Conservation (phyloP, 1,140 invertebrate genomes). For the Pseudachorutes palmiensis region DNA sequence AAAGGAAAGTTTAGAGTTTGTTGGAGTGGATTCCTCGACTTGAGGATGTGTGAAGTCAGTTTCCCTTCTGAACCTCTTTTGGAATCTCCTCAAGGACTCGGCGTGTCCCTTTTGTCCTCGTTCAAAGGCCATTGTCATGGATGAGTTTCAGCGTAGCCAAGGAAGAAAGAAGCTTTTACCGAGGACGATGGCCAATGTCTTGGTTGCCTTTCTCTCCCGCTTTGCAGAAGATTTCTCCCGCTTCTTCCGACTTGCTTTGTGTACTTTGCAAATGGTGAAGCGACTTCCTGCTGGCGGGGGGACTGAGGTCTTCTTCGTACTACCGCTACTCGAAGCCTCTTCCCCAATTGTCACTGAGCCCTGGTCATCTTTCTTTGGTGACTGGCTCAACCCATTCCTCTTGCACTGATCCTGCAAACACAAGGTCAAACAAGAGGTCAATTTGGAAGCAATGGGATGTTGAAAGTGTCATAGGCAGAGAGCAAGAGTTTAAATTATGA, state of each 20-base stretch:
- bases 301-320: slow-evolving; percentile 41
- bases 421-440: neutral
- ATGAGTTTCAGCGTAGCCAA: too few relatives aligned
- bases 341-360: slow-evolving; percentile 44
- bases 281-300: slow-evolving; percentile 49
- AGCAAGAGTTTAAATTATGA: too few relatives aligned
- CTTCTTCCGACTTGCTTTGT: slow-evolving; percentile 90
- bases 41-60: too few relatives aligned
- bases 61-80: too few relatives aligned
- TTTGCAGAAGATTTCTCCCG: slow-evolving; percentile 88
- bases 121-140: too few relatives aligned
- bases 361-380: slow-evolving; percentile 39
- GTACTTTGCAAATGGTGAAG: slow-evolving; percentile 85
- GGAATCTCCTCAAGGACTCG: too few relatives aligned
- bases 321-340: slow-evolving; percentile 47
- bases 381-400: slow-evolving; percentile 37
- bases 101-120: too few relatives aligned
- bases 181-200: slow-evolving; percentile 95
- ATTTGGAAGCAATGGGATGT: neutral
- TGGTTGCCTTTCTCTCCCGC: slow-evolving; percentile 97
- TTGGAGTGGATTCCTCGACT: too few relatives aligned
- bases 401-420: slow-evolving; percentile 32
- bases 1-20: too few relatives aligned
- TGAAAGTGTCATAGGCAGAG: neutral
- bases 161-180: slow-evolving; percentile 56